Base-by-base conservation (phyloP, 2,797 vertebrate species). In the Sphenopsis melanotis region DNA sequence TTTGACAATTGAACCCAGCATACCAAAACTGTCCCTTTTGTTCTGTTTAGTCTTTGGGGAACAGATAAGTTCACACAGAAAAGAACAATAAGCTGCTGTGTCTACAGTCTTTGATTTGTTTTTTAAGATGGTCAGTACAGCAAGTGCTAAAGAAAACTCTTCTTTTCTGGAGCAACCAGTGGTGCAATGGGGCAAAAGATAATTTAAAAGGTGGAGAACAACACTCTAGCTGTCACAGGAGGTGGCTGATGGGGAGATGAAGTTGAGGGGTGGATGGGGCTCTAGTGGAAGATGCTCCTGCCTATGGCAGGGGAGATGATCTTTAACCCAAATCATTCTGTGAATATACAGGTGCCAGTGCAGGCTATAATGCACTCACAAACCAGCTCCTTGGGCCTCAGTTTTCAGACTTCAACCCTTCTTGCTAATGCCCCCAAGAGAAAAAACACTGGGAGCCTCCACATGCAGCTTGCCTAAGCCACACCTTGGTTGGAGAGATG, bases 191-290 rank as follows among this genome's bases (percentile, higher is more conserved):
- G 17, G 32, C 20, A 44, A 88, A 69, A 53, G 6, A 24, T 0
- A 7, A 46, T 50, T 32, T 76, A 19, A 56, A 59, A 65, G 14
- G 32, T 59, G 30, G 27, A 77, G 8, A 66, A 2, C 30, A 59
- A 7, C 26, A 20, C 22, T 53, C 10, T 9, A 0, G 0, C 2
- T 70, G 2, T 52, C 29, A 30, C 12, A 41, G 32, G 18, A 49
- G 22, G 26, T 3, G 3, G 20, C 4, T 23, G 60, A 30, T 30
- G 50, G 24, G 42, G 16, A 47, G 30, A 26, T 21, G 32, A 32
- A 22, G 8, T 1, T 21, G 24, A 64, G 27, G 4, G 15, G 23
- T 39, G 24, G 24, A 34, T 26, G 30, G 10, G 15, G 15, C 15
- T 57, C 30, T 8, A 10, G 10, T 14, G n/a, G 30, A 64, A 52